Percentiles rank a stretch among this genome's conserved stretches.
phyloP scores from a whole-genome alignment of 2,113 vertebrate species.

The Vombatus ursinus region DNA sequence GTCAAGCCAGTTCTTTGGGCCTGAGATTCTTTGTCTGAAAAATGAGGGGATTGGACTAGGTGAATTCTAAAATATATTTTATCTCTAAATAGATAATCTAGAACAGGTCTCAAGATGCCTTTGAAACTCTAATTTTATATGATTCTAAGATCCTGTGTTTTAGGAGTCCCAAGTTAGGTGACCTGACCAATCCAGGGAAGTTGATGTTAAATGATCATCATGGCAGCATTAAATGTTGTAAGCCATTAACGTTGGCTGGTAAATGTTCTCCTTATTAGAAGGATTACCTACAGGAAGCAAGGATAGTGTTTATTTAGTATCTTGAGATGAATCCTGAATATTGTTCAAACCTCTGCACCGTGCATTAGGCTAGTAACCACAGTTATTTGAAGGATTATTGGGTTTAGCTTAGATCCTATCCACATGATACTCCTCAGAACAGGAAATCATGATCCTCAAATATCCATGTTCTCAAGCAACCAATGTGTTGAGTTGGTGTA shows the following conservation, averaged over 20 bases:
- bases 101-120: not conserved
- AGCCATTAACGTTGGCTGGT: not conserved
- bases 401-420: not conserved
- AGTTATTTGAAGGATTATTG: conserved; percentile 12
- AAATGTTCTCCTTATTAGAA: not conserved
- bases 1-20: not conserved
- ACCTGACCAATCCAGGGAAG: not conserved
- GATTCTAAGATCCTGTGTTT: not conserved
- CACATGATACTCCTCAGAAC: conserved; percentile 16
- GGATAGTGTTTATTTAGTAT: not conserved
- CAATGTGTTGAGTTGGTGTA: conserved; percentile 28
- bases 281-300: not conserved
- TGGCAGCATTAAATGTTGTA: not conserved
- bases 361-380: not conserved
- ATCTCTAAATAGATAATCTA: not conserved
- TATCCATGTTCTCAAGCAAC: conserved; percentile 40
- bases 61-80: not conserved
- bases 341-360: not conserved
- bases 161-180: not conserved
- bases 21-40: not conserved
- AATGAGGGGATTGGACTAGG: not conserved
- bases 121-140: not conserved
- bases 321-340: not conserved
- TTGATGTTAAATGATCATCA: not conserved
- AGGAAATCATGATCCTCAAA: not conserved